Base-by-base conservation (phyloP, 2,113 vertebrate species). In the Illadopsis cleaveri region DNA sequence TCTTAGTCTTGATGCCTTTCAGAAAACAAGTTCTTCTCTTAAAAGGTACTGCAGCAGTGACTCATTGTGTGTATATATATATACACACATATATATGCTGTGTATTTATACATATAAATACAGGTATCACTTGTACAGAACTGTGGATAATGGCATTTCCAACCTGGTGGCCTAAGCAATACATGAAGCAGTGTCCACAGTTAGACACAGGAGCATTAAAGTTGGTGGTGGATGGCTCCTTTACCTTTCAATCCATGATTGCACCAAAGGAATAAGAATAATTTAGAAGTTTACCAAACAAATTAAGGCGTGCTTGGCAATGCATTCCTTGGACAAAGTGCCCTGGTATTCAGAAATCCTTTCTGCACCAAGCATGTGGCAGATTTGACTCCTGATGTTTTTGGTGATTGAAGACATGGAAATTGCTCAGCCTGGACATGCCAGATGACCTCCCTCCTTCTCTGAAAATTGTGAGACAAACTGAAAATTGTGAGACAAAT, bases 21-120 rank as follows among this genome's bases (percentile, higher is more conserved):
- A 90, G 60, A 91, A 96, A 94, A 71, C 80, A 81, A 80, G 76
- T 48, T 86, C 64, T 80, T 78, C 82, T 94, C 73, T 68, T 89
- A 53, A 71, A 64, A 92, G 61, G 37, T 72, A 61, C 47, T 45
- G 60, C 57, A 92, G 69, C 88, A 77, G 16, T 89, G 89, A 79
- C 70, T 66, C 35, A 73, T 13, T 25, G 21, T 24, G n/a, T 17
- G 6, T 11, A 10, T 15, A 5, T 5, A 20, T 24, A 30, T 8
- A 42, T 4, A 37, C 12, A 69, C 22, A 69, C 12, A 35, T 5
- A 19, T 2, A 37, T 15, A 10, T 54, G 24, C 45, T 44, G 5
- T 33, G 38, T 44, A 23, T 48, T 56, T 57, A 12, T 16, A 62
- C 3, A 4, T 23, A 15, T 12, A 40, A 31, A 53, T 42, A 38